Percentiles rank a stretch among this genome's conserved stretches.
These are phyloP conservation scores for Trematomus bernacchii DNA, from an alignment of 2,797 vertebrate species.

Conservation along the genomic window DNA sequence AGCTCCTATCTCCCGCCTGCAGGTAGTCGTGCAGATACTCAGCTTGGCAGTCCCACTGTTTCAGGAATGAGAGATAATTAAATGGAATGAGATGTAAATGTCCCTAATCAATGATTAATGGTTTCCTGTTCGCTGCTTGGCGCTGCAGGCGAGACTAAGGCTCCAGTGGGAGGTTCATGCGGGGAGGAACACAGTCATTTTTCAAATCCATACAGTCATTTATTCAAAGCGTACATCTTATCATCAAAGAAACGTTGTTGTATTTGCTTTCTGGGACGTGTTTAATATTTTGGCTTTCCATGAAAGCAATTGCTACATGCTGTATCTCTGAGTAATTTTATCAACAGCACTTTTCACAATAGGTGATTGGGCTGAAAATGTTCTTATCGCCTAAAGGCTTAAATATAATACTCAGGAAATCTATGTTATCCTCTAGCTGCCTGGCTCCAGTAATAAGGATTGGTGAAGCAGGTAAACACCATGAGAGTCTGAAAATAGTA, in stretches of 20 bases:
- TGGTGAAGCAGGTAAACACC: conserved; percentile 56
- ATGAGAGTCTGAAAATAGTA: conserved; percentile 53
- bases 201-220: conserved; percentile 51
- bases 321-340: neutral
- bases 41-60: conserved; percentile 64
- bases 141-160: conserved; percentile 54
- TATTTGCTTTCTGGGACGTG: conserved; percentile 14
- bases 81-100: conserved; percentile 75
- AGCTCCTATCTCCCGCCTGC: conserved; percentile 35
- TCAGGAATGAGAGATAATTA: conserved; percentile 70
- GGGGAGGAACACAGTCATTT: conserved; percentile 57
- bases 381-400: neutral
- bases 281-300: conserved; percentile 10
- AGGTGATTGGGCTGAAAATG: conserved; percentile 10
- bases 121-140: conserved; percentile 58
- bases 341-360: neutral
- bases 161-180: conserved; percentile 72
- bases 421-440: neutral
- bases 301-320: neutral
- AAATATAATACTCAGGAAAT: conserved; percentile 11
- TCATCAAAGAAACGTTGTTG: conserved; percentile 23
- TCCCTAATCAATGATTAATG: conserved; percentile 79
- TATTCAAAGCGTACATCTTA: conserved; percentile 56
- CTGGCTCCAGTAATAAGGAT: conserved; percentile 26
- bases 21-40: conserved; percentile 39